A percentile compares a stretch with the other conserved stretches of the same genome.
Conservation (phyloP, 2,113 vertebrate genomes). For the Sinocyclocheilus maitianheensis region DNA sequence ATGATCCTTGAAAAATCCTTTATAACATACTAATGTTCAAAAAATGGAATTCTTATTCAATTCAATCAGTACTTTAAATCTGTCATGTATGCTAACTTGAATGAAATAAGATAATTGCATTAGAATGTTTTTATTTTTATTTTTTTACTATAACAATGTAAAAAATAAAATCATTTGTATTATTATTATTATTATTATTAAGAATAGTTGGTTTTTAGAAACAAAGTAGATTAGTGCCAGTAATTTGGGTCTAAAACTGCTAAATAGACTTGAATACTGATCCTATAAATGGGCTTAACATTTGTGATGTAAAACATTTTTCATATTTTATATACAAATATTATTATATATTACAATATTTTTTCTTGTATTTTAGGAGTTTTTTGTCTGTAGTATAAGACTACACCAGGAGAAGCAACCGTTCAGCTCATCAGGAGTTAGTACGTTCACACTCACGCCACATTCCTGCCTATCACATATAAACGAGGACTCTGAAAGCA, state of each 20-base stretch:
- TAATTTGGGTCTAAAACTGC: no score
- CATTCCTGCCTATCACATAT: constrained; percentile 46
- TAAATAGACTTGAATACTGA: no score
- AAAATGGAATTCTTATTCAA: no score
- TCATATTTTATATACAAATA: neutral
- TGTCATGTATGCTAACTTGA: neutral
- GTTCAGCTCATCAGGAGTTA: neutral
- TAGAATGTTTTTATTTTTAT: neutral
- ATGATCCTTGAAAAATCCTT: no score
- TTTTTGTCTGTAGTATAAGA: neutral
- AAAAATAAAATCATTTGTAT: no score
- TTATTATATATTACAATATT: neutral
- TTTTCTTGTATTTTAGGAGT: neutral
- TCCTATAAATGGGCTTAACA: no score
- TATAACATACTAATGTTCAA: no score
- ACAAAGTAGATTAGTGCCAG: no score
- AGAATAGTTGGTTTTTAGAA: no score
- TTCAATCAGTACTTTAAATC: no score
- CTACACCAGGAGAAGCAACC: neutral
- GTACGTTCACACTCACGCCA: neutral
- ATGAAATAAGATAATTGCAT: neutral
- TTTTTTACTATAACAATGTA: neutral
- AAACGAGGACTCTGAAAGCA: constrained; percentile 59
- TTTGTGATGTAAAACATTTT: no score
- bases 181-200: no score